Evolutionary conservation across 2,797 vertebrate genomes (phyloP).

Genomic region (Myiotriccus ornatus): DNA sequence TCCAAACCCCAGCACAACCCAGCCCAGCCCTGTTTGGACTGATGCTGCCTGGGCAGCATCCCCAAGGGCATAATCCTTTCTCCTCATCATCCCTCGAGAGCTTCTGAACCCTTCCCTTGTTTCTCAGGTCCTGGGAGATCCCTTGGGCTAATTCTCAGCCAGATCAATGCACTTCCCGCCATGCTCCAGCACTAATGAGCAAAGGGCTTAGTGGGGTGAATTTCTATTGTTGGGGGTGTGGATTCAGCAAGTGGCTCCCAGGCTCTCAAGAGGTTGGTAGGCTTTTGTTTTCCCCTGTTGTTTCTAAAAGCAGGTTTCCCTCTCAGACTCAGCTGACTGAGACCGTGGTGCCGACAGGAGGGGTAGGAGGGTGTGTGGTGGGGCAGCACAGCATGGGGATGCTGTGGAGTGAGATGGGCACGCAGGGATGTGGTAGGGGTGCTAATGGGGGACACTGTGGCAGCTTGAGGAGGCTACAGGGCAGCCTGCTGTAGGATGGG

Average conservation of each 20-base stretch:
- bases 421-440: neutral
- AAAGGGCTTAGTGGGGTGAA: neutral
- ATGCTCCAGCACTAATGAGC: rapidly evolving
- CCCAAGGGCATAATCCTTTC: neutral
- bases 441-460: neutral
- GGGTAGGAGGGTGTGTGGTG: neutral
- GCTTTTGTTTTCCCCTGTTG: neutral
- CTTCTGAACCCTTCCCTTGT: neutral
- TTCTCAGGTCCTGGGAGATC: neutral
- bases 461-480: neutral
- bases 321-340: neutral
- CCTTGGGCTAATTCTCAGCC: neutral
- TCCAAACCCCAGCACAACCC: neutral
- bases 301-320: neutral
- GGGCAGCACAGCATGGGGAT: neutral
- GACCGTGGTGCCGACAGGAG: rapidly evolving
- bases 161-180: neutral
- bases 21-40: neutral
- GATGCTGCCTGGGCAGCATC: neutral
- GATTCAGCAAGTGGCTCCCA: rapidly evolving
- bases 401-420: neutral
- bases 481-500: neutral
- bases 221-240: too few species aligned
- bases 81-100: rapidly evolving
- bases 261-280: neutral